Percentiles rank a stretch among this genome's conserved stretches.
phyloP scores from a whole-genome alignment of 2,113 vertebrate species.

The Noturus placidus region DNA sequence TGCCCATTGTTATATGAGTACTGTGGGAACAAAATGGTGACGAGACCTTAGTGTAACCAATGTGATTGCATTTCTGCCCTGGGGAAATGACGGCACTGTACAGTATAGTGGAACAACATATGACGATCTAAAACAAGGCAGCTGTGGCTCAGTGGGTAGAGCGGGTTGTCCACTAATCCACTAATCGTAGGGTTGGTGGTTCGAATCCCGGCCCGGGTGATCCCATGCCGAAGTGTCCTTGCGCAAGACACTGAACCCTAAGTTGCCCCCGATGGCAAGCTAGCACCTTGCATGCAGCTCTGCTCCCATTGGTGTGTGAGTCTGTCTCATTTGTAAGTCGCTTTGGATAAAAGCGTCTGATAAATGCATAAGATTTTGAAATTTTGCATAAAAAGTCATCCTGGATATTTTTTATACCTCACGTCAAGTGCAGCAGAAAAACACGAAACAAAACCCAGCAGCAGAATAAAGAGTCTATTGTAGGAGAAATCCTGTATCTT shows the following conservation, averaged over 20 bases:
- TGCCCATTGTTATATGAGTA: background rate
- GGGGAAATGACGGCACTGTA: background rate
- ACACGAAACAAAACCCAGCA: background rate
- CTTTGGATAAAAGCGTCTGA: too few relatives aligned
- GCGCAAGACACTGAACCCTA: too few relatives aligned
- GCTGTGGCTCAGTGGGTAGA: too few relatives aligned
- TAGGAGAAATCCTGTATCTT: background rate
- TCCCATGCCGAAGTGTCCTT: too few relatives aligned
- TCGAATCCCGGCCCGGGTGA: too few relatives aligned
- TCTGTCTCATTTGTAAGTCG: too few relatives aligned
- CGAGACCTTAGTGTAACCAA: background rate
- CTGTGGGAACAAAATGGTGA: conserved; percentile 11
- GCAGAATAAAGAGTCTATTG: background rate
- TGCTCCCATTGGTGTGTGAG: too few relatives aligned
- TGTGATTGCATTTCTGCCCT: background rate
- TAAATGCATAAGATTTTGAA: background rate
- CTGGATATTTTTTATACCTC: background rate
- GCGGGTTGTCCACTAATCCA: too few relatives aligned
- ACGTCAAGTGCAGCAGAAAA: background rate
- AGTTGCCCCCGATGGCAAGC: too few relatives aligned
- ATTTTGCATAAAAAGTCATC: background rate
- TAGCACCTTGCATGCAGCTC: too few relatives aligned
- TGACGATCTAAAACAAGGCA: background rate
- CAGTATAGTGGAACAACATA: background rate
- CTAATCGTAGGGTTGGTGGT: too few relatives aligned